Base-by-base conservation (phyloP, 2,888 invertebrate genomes). In the Piscicola geometra region DNA sequence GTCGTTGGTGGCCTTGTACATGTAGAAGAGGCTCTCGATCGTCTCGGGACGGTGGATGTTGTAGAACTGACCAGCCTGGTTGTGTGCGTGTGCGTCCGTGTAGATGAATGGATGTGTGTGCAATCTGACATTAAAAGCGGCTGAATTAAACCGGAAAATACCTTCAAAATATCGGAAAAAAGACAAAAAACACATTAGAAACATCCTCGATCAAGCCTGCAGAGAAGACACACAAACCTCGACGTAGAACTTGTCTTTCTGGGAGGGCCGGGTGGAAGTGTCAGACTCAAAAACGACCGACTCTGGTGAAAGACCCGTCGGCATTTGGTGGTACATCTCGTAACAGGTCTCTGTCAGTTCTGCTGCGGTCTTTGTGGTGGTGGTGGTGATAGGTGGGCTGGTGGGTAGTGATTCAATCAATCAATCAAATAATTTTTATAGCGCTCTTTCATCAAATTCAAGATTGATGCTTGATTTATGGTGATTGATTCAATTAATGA, bases 41-140 rank as follows among this genome's bases (percentile, higher is more conserved):
- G 96, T 96, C 86, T 99, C 99, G 0, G 99, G 99, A 9, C 99
- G 89, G 67, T 97, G 88, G 3, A 99, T 88, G 85, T 93, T 95
- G 86, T 98, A 98, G 0, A 96, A 92, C 86, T 98, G 97, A 77
- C 93, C 92, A 86, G 75, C 74, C 77, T 78, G 76, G 18, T n/a
- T n/a, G n/a, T n/a, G n/a, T n/a, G n/a, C n/a, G n/a, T n/a, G n/a
- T n/a, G n/a, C n/a, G 77, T 93, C 92, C 86, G 76, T 74, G 68
- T 77, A 68, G 33, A 74, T 35, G 28, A 36, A 36, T 28, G 56
- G 64, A 60, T 35, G 35, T 25, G 15, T 1, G 18, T 64, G 5
- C 30, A 28, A 60, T 25, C 9, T 9, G 18, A 69, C 12, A 41
- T 36, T 21, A 12, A 15, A 9, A 35, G n/a, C 25, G 36, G 12